Base-by-base conservation (phyloP, 2,888 invertebrate species). In the Eristalis arbustorum region DNA sequence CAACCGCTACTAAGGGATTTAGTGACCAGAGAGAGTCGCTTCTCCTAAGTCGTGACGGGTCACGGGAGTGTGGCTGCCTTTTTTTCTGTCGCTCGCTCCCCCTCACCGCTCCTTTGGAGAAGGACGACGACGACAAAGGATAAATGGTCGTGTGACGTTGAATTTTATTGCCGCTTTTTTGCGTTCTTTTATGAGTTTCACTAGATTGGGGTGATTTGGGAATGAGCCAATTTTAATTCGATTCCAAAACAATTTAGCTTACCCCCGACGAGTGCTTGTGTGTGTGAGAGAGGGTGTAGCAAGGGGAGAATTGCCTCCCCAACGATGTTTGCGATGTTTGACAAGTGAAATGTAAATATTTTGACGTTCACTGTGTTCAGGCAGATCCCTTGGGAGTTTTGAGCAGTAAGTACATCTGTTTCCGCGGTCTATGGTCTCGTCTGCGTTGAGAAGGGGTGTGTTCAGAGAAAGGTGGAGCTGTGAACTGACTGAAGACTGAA, bases 231-330 rank as follows among this genome's bases (percentile, higher is more conserved):
- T 87, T 83, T 87, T 83, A 83, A 82, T 83, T 83, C 87, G 87
- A 87, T 87, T 87, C 68, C 83, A 75, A 87, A 87, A 87, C 87
- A 78, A 87, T 87, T 87, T 88, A 88, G 83, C 81, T 88, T 87
- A 87, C 67, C 79, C 87, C 57, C 59, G 37, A 62, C 63, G 69
- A 63, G 57, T 69, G 75, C 73, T 18, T 73, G 37, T 34, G 73
- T 63, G 64, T 73, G 56, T 72, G 72, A 14, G 71, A 2, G 22
- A 14, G 25, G 14, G 13, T 13, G n/a, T 3, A n/a, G 31, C 28
- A 18, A 31, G 28, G 31, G 13, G 14, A 61, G 25, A 31, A 61
- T n/a, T 31, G 28, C 28, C 25, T 62, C 14, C 25, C n/a, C 28
- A 14, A 62, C 10, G n/a, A 31, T 62, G 62, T 28, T 62, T 62